Conservation (phyloP, 2,888 invertebrate species). For the Liodrosophila aerea region DNA sequence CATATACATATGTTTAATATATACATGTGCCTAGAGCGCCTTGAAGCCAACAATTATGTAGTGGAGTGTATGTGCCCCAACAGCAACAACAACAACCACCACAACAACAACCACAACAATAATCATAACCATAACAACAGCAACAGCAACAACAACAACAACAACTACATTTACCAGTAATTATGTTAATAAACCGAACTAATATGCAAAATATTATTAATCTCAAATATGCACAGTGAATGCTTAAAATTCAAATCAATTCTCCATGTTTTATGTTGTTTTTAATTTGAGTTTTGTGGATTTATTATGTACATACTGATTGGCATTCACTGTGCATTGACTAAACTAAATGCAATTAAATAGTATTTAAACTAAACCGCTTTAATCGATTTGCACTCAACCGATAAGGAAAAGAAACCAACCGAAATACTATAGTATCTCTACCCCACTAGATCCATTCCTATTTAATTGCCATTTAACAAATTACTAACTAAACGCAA, state of each 20-base stretch:
- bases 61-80: conserved; percentile 57
- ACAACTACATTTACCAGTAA: conserved; percentile 6
- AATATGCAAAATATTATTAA: conserved; percentile 28
- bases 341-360: conserved; percentile 54
- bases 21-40: conserved; percentile 42
- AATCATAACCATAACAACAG: conserved; percentile 9
- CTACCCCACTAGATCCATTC: conserved; percentile 33
- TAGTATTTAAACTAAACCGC: conserved; percentile 45
- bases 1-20: conserved; percentile 12
- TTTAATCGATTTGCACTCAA: conserved; percentile 8
- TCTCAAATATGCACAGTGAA: conserved; percentile 49
- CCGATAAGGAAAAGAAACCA: conserved; percentile 3
- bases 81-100: conserved; percentile 10
- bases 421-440: too few species aligned
- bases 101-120: conserved; percentile 7
- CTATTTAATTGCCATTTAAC: conserved; percentile 46
- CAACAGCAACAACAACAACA: conserved; percentile 9
- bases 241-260: not conserved
- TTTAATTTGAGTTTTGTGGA: not conserved
- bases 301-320: conserved; percentile 5
- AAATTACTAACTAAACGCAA: conserved; percentile 24
- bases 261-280: not conserved
- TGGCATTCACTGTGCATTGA: conserved; percentile 55
- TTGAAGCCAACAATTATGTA: conserved; percentile 44
- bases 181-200: conserved; percentile 8